These are phyloP conservation scores for Glaucopsyche alexis DNA, from an alignment of 2,888 invertebrate species.

Conservation along the genomic window DNA sequence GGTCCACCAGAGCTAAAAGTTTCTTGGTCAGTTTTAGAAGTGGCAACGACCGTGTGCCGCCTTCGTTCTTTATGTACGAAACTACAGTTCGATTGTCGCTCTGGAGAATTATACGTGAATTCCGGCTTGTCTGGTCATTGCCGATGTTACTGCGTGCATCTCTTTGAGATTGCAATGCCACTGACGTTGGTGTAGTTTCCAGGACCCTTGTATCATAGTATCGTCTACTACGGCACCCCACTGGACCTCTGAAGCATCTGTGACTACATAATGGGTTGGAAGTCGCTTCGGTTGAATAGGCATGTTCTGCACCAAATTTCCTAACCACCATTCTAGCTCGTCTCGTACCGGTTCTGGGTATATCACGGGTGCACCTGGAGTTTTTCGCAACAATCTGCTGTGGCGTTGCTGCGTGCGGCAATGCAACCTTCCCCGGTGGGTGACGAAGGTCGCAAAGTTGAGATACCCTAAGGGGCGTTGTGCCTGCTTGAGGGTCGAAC, in stretches of 20 bases:
- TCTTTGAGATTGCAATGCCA: background rate
- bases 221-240: background rate
- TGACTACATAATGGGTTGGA: background rate
- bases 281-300: background rate
- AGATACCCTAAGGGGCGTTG: background rate
- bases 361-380: too few relatives aligned
- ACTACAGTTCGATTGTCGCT: too few relatives aligned
- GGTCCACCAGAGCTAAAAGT: too few relatives aligned
- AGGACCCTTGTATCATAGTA: background rate
- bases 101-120: too few relatives aligned
- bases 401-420: constrained; percentile 34
- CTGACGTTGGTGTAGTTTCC: background rate
- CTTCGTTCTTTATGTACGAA: too few relatives aligned
- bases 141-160: background rate
- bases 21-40: too few relatives aligned
- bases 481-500: constrained; percentile 6
- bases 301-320: background rate
- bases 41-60: too few relatives aligned
- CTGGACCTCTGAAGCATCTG: background rate
- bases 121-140: background rate
- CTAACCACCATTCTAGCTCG: background rate
- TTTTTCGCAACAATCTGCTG: background rate
- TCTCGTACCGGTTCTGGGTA: background rate
- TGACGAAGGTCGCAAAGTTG: constrained; percentile 31
- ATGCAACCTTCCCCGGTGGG: constrained; percentile 36